Percentiles rank a stretch among this genome's conserved stretches.
These are phyloP conservation scores for Elephas maximus DNA, from an alignment of 2,113 vertebrate species.

Conservation along the genomic window DNA sequence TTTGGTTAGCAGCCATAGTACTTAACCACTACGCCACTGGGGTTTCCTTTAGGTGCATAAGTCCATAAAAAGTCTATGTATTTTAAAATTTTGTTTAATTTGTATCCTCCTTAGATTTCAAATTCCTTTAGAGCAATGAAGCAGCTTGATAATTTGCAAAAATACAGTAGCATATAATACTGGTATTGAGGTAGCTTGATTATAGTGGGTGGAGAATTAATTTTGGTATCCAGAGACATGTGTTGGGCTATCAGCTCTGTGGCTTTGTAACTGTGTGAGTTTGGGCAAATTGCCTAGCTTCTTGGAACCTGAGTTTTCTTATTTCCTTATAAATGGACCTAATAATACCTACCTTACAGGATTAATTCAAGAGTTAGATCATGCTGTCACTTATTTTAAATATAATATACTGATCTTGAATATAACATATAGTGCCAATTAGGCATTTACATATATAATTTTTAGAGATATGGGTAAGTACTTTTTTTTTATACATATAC, in stretches of 20 bases:
- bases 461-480: neutral
- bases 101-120: neutral
- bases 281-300: neutral
- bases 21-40: no score
- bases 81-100: neutral
- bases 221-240: neutral
- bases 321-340: neutral
- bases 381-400: neutral
- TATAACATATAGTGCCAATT: neutral
- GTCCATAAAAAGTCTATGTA: neutral
- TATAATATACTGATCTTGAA: neutral
- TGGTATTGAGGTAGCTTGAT: neutral
- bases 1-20: no score
- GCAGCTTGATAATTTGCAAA: neutral
- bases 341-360: neutral
- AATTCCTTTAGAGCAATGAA: neutral
- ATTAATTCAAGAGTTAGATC: neutral
- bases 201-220: neutral
- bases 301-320: neutral
- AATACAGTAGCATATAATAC: neutral
- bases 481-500: neutral
- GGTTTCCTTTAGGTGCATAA: neutral
- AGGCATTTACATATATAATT: neutral
- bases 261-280: neutral
- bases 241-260: neutral